A percentile compares a stretch with the other conserved stretches of the same genome.
These are phyloP conservation scores for Teleogryllus oceanicus DNA, from an alignment of 2,888 invertebrate genomes.

Conservation along the genomic window DNA sequence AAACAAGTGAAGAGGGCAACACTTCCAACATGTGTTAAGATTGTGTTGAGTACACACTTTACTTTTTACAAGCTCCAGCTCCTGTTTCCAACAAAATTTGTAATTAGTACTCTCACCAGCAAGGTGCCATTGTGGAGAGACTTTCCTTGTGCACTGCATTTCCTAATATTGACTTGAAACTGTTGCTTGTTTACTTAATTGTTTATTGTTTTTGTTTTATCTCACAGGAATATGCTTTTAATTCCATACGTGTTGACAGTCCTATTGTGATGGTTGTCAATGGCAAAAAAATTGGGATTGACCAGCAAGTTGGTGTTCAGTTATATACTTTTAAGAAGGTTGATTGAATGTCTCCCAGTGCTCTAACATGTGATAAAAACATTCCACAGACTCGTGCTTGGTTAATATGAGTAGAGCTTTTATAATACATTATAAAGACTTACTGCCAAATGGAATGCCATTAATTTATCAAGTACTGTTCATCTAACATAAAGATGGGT, in stretches of 20 bases:
- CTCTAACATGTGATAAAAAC: neutral
- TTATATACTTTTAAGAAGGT: conserved; percentile 64
- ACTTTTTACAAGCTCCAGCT: too few relatives aligned
- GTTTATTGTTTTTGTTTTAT: neutral
- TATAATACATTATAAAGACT: neutral
- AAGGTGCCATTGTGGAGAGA: too few relatives aligned
- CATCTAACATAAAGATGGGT: neutral
- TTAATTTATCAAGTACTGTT: conserved; percentile 20
- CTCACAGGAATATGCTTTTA: conserved; percentile 68
- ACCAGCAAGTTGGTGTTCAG: conserved; percentile 62
- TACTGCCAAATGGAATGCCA: conserved; percentile 18
- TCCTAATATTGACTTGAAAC: neutral
- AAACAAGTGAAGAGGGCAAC: too few relatives aligned
- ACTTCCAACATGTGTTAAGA: too few relatives aligned
- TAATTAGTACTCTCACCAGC: too few relatives aligned
- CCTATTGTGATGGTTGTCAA: conserved; percentile 73
- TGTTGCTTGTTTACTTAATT: neutral
- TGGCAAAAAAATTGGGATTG: conserved; percentile 65
- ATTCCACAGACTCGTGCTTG: neutral
- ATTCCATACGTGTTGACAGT: conserved; percentile 72
- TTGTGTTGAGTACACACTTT: too few relatives aligned
- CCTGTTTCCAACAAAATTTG: too few relatives aligned
- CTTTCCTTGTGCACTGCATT: conserved; percentile 21
- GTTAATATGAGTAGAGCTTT: neutral
- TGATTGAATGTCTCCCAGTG: conserved; percentile 46